Base-by-base conservation (phyloP, 2,888 invertebrate genomes). In the Rosalia funebris region DNA sequence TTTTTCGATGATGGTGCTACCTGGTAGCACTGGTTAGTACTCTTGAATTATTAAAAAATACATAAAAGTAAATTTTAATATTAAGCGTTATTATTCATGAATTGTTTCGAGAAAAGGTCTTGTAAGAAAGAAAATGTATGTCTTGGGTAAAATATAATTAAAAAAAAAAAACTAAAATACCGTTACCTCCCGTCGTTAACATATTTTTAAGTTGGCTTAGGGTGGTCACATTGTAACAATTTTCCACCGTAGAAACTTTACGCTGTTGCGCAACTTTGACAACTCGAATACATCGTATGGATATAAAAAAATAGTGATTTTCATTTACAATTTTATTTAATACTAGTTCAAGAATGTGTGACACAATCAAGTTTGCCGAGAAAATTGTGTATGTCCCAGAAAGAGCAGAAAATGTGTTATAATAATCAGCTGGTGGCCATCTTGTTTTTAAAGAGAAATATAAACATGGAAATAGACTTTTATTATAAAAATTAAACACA, bases 201-300 rank as follows among this genome's bases (percentile, higher is more conserved):
- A 12, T n/a, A n/a, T n/a, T n/a, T 44, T 44, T 44, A 11, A 36
- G 5, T 47, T 36, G 7, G 12, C 34, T n/a, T 32, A 15, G 32
- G 45, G 36, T 54, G 59, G 63, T 45, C 36, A 48, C 52, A 20
- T 44, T 63, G 63, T 61, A 52, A 63, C 32, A 36, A 57, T 58
- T 65, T 63, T 65, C 57, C 53, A 47, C 52, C 39, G 47, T 37
- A 63, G 63, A 70, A 65, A 56, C 59, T 63, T 61, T 70, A 71
- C 71, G 77, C 76, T 75, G 77, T 79, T 79, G 79, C 79, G 79
- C 79, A 79, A 79, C 73, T 77, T 75, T 76, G 74, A 73, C 72
- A 63, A 74, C 69, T 63, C 57, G 62, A 69, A 60, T 63, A 61
- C 59, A 62, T 60, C 54, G 63, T 54, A 42, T 45, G 25, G 56